Conservation (phyloP, 2,888 invertebrate species). For the Thymelicus acteon region DNA sequence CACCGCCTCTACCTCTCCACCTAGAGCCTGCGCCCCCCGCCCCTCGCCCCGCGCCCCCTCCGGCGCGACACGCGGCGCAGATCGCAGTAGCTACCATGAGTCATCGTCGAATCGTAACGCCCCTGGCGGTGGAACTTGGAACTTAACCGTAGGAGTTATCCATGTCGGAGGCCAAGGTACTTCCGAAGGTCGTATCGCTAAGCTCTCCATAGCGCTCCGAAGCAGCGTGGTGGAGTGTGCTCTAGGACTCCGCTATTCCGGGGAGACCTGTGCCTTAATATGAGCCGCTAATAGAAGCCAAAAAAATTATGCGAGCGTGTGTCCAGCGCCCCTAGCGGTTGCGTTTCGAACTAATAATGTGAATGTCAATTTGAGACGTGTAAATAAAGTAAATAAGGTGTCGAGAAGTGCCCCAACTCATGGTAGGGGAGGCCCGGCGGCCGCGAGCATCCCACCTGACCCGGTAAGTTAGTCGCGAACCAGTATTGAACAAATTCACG, state of each 20-base stretch:
- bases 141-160: not conserved
- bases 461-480: constrained; percentile 11
- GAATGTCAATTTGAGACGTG: not conserved
- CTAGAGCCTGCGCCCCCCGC: constrained; percentile 58
- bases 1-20: constrained; percentile 97
- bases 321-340: not conserved
- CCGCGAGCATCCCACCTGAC: not conserved
- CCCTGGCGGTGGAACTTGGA: not conserved
- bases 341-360: not conserved
- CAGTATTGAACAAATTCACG: constrained; percentile 21
- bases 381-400: too few relatives aligned
- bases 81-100: constrained; percentile 6
- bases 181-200: not conserved
- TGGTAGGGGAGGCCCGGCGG: not conserved
- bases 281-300: not conserved
- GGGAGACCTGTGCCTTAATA: too few relatives aligned
- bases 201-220: not conserved
- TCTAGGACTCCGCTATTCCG: not conserved
- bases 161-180: not conserved
- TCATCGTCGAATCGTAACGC: not conserved
- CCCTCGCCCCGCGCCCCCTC: not conserved
- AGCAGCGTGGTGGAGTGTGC: not conserved
- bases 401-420: not conserved
- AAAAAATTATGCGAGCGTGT: not conserved
- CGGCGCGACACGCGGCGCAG: not conserved